Base-by-base conservation (phyloP, 2,113 vertebrate genomes). In the Megaptera novaeangliae region DNA sequence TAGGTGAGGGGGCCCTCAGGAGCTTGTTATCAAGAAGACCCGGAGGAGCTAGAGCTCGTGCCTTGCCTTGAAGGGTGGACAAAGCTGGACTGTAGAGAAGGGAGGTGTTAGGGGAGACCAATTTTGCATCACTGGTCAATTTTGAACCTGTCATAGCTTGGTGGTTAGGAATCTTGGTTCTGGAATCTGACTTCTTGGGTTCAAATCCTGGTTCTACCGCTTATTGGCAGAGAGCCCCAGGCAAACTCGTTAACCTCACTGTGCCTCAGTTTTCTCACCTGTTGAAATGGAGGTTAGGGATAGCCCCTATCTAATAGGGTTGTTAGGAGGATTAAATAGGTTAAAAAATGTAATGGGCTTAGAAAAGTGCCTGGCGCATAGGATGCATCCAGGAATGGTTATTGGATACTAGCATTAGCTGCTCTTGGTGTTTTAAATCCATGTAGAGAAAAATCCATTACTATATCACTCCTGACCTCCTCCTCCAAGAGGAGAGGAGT, bases 1-100 rank as follows among this genome's bases (percentile, higher is more conserved):
- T 0, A n/a, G 9, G 11, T 15, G 23, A 81, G 36, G 15, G 1
- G 15, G 8, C 11, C 6, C 13, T 1, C 1, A 46, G 18, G 21
- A 15, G 4, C 18, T n/a, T 27, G 75, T 17, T 52, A 17, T 17
- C 12, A 5, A 21, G 27, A 34, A 57, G 20, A 9, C 3, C 15
- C 15, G 17, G 11, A 36, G 14, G 11, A 77, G 20, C 7, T 3
- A 13, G 61, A 17, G 13, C 11, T 39, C 1, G 0, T 59, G 39
- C 2, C 6, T 8, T 34, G 18, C 25, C 34, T 29, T 27, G 17
- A 88, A 34, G 75, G 10, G 18, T 23, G n/a, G n/a, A 13, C n/a
- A n/a, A 78, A 59, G 78, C 3, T 61, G 5, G 34, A 5, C 21
- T 10, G 1, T 2, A 29, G 52, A 68, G 36, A 68, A 41, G 0